Base-by-base conservation (phyloP, 2,888 invertebrate genomes). In the Xestia rhomboidea region DNA sequence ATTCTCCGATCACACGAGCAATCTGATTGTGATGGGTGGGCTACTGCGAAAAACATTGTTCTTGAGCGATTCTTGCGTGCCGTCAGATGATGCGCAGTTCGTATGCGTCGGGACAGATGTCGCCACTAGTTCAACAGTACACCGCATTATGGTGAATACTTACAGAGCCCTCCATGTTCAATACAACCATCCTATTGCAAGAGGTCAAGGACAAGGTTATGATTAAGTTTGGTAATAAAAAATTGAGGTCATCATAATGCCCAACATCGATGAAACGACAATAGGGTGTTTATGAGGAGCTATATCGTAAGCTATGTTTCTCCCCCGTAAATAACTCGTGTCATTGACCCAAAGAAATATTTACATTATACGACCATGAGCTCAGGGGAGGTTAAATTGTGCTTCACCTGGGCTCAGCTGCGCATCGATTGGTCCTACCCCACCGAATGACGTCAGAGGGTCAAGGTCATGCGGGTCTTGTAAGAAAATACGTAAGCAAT, bases 371-470 rank as follows among this genome's bases (percentile, higher is more conserved):
- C 11, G 46, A 21, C 4, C 27, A 57, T 21, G 10, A 21, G 70
- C 21, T 38, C 18, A 27, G 3, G 15, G 27, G n/a, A 27, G 18
- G 60, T 30, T 57, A 27, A 11, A 38, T 51, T 72, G 11, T 72
- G 38, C 18, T 71, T 7, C 27, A 7, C 11, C 62, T 5, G 21
- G 21, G 62, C 34, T 62, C 10, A 10, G 30, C 60, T 34, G 30
- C 11, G 34, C 21, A 62, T 62, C 34, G 62, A 34, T 62, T 34
- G 41, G 64, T 64, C n/a, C 63, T 64, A 64, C 63, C 64, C 41
- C 27, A 64, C 41, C 64, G 8, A 27, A 21, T 21, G 18, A 64
- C 18, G 15, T n/a, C 18, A 27, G n/a, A 64, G 7, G 15, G n/a
- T 64, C 41, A 64, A 41, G 64, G 41, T 41, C 41, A 13, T 18